A percentile compares a stretch with the other conserved stretches of the same genome.
These are phyloP conservation scores for Gasterosteus nipponicus DNA, from an alignment of 2,113 vertebrate species.

Conservation along the genomic window DNA sequence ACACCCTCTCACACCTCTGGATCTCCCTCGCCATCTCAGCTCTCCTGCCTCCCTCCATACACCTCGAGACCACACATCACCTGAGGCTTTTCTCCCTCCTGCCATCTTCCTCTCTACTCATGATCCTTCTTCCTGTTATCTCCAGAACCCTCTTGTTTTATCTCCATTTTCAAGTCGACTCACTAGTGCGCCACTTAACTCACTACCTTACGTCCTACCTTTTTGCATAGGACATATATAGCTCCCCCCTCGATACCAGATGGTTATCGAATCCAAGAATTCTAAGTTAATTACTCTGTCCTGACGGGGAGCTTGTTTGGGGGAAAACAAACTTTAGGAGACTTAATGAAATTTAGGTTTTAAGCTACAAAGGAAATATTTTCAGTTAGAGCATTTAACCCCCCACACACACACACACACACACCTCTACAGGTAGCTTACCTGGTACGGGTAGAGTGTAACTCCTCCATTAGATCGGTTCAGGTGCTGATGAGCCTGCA, in stretches of 20 bases:
- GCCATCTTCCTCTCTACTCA: constrained; percentile 31
- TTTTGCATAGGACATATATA: background rate
- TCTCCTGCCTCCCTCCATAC: constrained; percentile 45
- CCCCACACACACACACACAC: background rate
- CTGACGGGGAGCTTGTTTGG: background rate
- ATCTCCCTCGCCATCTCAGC: constrained; percentile 61
- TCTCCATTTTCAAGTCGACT: constrained; percentile 35
- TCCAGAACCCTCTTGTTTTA: constrained; percentile 26
- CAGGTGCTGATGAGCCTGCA: constrained; percentile 90
- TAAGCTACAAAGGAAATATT: background rate
- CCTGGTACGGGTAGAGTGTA: constrained; percentile 96
- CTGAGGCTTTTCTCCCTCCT: constrained; percentile 57
- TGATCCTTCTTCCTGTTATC: constrained; percentile 36
- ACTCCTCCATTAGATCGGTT: constrained; percentile 91
- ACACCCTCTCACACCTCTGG: constrained; percentile 55
- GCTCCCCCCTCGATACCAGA: background rate
- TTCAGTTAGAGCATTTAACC: background rate
- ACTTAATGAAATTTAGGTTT: background rate
- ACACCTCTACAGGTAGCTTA: constrained; percentile 68
- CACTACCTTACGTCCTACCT: constrained; percentile 4
- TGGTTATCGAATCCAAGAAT: background rate
- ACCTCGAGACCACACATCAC: constrained; percentile 61
- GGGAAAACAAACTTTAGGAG: background rate
- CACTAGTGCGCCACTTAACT: background rate
- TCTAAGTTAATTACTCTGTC: background rate